Conservation (phyloP, 2,797 vertebrate species). For the Lacerta viridis region DNA sequence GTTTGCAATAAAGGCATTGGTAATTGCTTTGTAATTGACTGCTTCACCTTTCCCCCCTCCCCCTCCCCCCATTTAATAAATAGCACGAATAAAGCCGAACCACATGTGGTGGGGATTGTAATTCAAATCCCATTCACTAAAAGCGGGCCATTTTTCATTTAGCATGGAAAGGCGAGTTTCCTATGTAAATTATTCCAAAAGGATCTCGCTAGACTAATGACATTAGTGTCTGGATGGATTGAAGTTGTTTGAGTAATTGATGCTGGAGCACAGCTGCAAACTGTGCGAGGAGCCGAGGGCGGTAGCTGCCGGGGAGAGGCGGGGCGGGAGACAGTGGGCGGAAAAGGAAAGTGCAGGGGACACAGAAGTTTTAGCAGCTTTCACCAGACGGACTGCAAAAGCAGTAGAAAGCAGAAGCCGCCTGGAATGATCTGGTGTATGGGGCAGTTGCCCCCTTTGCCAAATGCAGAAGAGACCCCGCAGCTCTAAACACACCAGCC, state of each 20-base stretch:
- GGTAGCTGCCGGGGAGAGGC: not conserved
- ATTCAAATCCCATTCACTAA: slow-evolving; percentile 66
- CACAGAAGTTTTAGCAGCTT: not conserved
- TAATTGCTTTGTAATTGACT: slow-evolving; percentile 87
- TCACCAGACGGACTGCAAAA: not conserved
- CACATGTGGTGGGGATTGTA: slow-evolving; percentile 61
- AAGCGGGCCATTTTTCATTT: slow-evolving; percentile 70
- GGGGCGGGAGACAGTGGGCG: not conserved
- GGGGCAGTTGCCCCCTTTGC: too few relatives aligned
- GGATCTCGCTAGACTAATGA: slow-evolving; percentile 86
- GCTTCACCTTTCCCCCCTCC: slow-evolving; percentile 76
- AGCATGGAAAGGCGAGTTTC: slow-evolving; percentile 70
- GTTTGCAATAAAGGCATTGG: slow-evolving; percentile 78
- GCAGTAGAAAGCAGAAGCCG: not conserved
- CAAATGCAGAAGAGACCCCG: too few relatives aligned
- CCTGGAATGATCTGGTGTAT: too few relatives aligned
- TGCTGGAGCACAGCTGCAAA: slow-evolving; percentile 70
- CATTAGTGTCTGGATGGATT: slow-evolving; percentile 86
- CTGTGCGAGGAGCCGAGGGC: not conserved
- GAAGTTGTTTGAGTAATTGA: slow-evolving; percentile 85
- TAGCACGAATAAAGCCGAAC: slow-evolving; percentile 77
- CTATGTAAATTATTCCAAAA: slow-evolving; percentile 75
- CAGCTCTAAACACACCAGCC: too few relatives aligned
- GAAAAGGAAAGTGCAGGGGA: not conserved
- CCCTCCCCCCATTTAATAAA: slow-evolving; percentile 84